These are phyloP conservation scores for Elephas maximus DNA, from an alignment of 2,113 vertebrate genomes.

Conservation along the genomic window DNA sequence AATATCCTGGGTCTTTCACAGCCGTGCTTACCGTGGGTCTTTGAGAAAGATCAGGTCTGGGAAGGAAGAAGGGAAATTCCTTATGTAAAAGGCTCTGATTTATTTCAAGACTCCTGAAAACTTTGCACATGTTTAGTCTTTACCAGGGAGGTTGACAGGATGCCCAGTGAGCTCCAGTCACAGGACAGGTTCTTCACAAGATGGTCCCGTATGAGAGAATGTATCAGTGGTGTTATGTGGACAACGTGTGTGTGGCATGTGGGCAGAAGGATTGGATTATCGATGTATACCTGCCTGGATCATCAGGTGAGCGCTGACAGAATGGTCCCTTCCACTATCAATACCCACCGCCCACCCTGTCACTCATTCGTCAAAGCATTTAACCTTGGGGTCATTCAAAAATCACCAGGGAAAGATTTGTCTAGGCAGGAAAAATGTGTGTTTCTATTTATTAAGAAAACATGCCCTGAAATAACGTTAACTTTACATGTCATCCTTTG, in stretches of 20 bases:
- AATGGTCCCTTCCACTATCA: no score
- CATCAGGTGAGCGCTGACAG: neutral
- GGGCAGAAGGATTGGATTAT: no score
- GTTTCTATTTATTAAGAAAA: no score
- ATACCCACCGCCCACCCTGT: neutral
- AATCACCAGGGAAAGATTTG: neutral
- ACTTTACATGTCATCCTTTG: neutral
- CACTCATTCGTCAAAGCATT: neutral
- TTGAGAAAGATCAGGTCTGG: neutral
- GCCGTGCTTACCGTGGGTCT: neutral
- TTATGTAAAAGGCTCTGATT: neutral
- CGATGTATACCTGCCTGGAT: no score
- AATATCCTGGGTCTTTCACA: neutral
- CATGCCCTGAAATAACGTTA: neutral
- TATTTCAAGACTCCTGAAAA: neutral
- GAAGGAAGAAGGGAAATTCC: neutral
- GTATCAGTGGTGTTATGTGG: rapidly evolving
- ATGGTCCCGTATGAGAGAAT: rapidly evolving
- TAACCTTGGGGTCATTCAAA: neutral
- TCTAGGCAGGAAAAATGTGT: neutral
- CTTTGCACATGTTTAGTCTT: neutral
- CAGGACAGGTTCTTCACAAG: neutral
- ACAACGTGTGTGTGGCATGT: rapidly evolving
- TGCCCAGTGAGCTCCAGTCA: no score
- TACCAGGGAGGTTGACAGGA: rapidly evolving